Conservation (phyloP, 2,797 vertebrate species). For the Myotis myotis region DNA sequence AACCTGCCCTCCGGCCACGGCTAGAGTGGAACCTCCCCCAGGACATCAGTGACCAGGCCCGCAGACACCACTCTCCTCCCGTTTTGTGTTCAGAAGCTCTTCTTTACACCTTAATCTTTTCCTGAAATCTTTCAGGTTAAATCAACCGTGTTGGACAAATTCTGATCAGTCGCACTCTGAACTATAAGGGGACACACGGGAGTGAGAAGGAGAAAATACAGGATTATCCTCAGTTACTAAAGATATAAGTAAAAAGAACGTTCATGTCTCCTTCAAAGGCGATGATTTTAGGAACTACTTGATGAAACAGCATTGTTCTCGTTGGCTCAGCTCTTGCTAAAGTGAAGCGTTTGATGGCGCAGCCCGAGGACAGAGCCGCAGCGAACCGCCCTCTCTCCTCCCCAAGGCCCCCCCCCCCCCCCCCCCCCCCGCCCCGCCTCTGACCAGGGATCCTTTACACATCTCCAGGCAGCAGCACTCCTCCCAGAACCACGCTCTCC, state of each 20-base stretch:
- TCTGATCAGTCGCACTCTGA: neutral
- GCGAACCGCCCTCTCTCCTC: neutral
- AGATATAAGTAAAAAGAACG: neutral
- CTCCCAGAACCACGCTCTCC: neutral
- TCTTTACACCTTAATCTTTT: neutral
- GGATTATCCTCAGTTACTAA: neutral
- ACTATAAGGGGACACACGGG: neutral
- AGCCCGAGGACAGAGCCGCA: neutral
- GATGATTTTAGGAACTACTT: neutral
- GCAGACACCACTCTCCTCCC: too few species aligned
- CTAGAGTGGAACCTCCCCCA: accelerated
- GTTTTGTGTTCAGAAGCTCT: neutral
- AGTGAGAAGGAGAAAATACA: neutral
- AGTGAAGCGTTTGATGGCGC: too few species aligned
- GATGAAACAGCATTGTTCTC: neutral
- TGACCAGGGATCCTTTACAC: neutral
- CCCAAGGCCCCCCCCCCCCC: too few species aligned
- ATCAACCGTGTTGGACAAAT: neutral
- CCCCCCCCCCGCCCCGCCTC: too few species aligned
- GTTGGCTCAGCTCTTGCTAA: too few species aligned
- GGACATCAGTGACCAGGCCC: neutral
- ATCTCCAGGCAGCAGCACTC: neutral
- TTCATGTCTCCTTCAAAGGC: neutral
- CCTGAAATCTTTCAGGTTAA: neutral
- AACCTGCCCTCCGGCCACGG: neutral